Evolutionary conservation across 2,797 vertebrate genomes (phyloP), one percentile per base, ranked within the genome.

Genomic region (Spheniscus humboldti): DNA sequence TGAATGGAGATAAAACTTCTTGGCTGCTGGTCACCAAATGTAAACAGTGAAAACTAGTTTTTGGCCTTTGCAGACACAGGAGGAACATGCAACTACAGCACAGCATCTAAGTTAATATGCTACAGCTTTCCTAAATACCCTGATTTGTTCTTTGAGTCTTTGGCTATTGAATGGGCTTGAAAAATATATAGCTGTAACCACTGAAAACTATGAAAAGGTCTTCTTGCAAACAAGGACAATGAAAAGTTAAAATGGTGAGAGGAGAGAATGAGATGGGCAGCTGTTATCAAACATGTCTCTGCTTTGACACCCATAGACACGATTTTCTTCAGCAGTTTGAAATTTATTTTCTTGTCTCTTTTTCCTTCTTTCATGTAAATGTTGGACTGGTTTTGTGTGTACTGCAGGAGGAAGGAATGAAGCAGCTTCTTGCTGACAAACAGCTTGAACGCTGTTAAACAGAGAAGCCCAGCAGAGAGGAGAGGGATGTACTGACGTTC

Each of bases 241-340:
- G 6, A 24, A 4, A 76, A 47, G 18, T 20, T 37, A 25, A 33
- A 72, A 31, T 0, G 3, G 23, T 9, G 69, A 78, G 60, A 50
- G 28, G 45, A 33, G 19, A 23, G 11, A 35, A 8, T 2, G 50
- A 43, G 66, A 35, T 5, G 25, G 60, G 19, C 7, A 30, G 0
- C 11, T 28, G 17, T 16, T 60, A 78, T 6, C 31, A 57, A 37
- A 33, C 1, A 1, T 1, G 4, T 15, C 56, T 53, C 52, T 25
- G 35, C 19, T 39, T 66, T 48, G 57, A 6, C 10, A 8, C 10
- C 2, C 14, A 1, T 10, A 3, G 12, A 7, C 9, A 9, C 0
- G 0, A 4, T 57, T 68, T 53, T 31, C 24, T 47, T 50, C 41
- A 63, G 39, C 60, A 35, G 47, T 0, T 77, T 66, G n/a, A 64